phyloP scores from a whole-genome alignment of 2,113 vertebrate species.

The Gobio gobio region DNA sequence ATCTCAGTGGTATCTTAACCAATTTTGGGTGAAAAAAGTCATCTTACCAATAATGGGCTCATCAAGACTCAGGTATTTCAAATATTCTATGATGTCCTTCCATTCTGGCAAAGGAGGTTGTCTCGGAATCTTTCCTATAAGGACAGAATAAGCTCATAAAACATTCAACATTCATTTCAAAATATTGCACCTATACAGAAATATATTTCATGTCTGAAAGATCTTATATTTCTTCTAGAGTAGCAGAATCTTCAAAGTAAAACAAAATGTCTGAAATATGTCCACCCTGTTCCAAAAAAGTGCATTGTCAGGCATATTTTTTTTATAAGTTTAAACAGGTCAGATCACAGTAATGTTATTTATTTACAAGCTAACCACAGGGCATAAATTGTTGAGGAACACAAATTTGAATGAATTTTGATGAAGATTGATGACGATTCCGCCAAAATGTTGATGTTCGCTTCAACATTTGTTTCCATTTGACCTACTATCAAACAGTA shows the following conservation, averaged over 20 bases:
- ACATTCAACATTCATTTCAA: background rate
- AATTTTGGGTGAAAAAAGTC: background rate
- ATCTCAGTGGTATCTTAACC: background rate
- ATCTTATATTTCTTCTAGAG: background rate
- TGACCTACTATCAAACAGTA: background rate
- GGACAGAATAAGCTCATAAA: conserved; percentile 44
- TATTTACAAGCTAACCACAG: background rate
- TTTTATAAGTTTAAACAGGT: background rate
- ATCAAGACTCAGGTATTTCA: conserved; percentile 75
- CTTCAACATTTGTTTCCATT: background rate
- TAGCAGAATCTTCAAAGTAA: background rate
- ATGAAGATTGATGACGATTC: background rate
- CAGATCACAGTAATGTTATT: background rate
- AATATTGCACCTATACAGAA: background rate
- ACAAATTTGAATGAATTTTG: background rate
- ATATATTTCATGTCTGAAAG: background rate
- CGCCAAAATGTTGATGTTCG: background rate
- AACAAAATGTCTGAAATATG: background rate
- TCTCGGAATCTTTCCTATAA: conserved; percentile 66
- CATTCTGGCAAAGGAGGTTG: conserved; percentile 64
- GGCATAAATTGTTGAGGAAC: background rate
- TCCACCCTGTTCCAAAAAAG: background rate
- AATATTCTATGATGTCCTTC: conserved; percentile 69
- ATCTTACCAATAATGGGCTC: conserved; percentile 78
- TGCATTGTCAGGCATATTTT: background rate